Evolutionary conservation across 2,797 vertebrate genomes (phyloP).

Genomic region (Darevskia nairensis): DNA sequence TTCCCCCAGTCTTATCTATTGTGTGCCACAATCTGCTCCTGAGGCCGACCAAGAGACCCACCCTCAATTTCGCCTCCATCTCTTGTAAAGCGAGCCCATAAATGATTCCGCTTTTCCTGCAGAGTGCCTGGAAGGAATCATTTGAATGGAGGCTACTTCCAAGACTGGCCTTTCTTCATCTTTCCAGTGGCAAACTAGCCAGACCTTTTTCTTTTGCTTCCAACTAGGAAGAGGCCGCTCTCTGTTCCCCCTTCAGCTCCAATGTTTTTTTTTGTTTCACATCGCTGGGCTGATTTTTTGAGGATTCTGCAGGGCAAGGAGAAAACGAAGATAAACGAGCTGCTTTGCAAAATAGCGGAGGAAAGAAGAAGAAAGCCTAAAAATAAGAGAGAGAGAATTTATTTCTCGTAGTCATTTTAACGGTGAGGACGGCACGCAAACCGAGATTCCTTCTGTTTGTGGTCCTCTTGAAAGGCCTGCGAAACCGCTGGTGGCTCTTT

Average conservation of each 20-base stretch:
- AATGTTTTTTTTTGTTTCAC: no score
- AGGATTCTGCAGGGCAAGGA: not conserved
- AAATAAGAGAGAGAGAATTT: not conserved
- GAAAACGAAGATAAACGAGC: not conserved
- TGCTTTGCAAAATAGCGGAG: no score
- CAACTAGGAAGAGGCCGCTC: not conserved
- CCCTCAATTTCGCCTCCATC: not conserved
- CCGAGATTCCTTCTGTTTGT: not conserved
- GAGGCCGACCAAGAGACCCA: not conserved
- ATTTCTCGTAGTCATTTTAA: not conserved
- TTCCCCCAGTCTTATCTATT: no score
- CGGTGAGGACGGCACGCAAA: not conserved
- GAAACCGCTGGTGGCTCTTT: not conserved
- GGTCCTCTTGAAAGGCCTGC: no score
- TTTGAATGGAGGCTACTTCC: not conserved
- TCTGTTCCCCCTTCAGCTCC: not conserved
- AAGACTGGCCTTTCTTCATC: not conserved
- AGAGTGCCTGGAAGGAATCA: not conserved
- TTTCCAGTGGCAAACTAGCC: not conserved
- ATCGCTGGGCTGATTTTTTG: not conserved
- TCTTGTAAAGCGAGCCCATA: not conserved
- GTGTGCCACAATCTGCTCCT: no score
- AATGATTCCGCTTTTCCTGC: not conserved
- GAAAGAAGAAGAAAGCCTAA: not conserved
- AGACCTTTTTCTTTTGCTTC: not conserved